phyloP scores from a whole-genome alignment of 2,888 invertebrate species.

The Meiosimyza decipiens region DNA sequence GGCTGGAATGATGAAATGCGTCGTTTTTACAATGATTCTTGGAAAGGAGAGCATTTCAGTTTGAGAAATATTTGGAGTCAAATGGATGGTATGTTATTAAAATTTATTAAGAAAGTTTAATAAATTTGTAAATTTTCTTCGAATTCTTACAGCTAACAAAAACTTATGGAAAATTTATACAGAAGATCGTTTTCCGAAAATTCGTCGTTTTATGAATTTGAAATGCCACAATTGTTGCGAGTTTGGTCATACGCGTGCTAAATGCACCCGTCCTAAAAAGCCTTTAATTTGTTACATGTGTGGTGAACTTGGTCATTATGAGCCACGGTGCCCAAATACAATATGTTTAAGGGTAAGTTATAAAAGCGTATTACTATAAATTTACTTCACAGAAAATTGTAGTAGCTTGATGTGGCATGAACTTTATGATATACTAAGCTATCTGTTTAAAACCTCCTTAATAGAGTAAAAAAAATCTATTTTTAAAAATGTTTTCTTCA shows the following conservation, averaged over 20 bases:
- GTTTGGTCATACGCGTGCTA: constrained; percentile 72
- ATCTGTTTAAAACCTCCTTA: neutral
- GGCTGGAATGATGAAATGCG: constrained; percentile 70
- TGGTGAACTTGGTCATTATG: constrained; percentile 74
- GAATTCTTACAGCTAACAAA: constrained; percentile 44
- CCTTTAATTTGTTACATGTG: constrained; percentile 75
- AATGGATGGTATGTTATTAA: constrained; percentile 73
- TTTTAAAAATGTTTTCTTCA: constrained; percentile 6
- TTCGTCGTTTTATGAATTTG: constrained; percentile 50
- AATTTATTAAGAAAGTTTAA: neutral
- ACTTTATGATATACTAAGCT: neutral
- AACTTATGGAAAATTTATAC: constrained; percentile 58
- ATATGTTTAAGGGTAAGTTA: constrained; percentile 76
- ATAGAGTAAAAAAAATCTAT: neutral
- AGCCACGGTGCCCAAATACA: constrained; percentile 76
- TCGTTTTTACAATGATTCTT: constrained; percentile 75
- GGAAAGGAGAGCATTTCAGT: constrained; percentile 74
- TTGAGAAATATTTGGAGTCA: constrained; percentile 70
- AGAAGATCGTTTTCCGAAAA: constrained; percentile 58
- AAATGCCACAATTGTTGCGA: constrained; percentile 76
- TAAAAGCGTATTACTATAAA: neutral
- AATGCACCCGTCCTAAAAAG: constrained; percentile 71
- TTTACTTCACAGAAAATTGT: too few species aligned
- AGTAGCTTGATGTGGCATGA: neutral
- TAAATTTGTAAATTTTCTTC: neutral